A percentile compares a stretch with the other conserved stretches of the same genome.
Conservation (phyloP, 1,140 invertebrate genomes). For the Trichogramma pretiosum region DNA sequence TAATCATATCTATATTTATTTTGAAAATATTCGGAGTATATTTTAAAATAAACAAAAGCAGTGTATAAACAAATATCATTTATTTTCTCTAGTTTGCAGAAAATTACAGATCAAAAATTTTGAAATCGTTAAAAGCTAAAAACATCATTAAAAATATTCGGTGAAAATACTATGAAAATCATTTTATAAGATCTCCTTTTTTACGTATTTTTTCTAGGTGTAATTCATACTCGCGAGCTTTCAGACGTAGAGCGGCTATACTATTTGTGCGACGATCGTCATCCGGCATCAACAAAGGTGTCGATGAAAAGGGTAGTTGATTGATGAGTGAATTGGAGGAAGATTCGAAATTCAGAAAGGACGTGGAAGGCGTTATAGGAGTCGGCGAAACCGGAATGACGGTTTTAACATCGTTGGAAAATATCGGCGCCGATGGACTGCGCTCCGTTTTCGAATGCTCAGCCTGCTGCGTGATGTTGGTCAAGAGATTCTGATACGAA, state of each 20-base stretch:
- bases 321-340: no score
- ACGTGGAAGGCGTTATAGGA: neutral
- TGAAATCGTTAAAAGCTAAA: no score
- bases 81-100: no score
- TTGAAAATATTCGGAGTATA: no score
- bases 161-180: no score
- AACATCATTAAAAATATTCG: no score
- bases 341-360: no score
- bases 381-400: slow-evolving; percentile 7
- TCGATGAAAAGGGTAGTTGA: no score
- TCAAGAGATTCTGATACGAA: slow-evolving; percentile 76
- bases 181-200: slow-evolving; percentile 72
- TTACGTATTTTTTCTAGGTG: slow-evolving; percentile 75
- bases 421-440: slow-evolving; percentile 38
- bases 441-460: slow-evolving; percentile 47
- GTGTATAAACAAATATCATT: no score
- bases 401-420: slow-evolving; percentile 41
- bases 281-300: slow-evolving; percentile 25
- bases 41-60: no score
- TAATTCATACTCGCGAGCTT: slow-evolving; percentile 86
- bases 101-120: no score
- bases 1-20: no score
- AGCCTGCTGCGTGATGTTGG: slow-evolving; percentile 66
- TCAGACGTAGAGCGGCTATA: slow-evolving; percentile 80
- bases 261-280: slow-evolving; percentile 79